Evolutionary conservation across 2,888 invertebrate species (phyloP).

Genomic region (Lasioglossum calceatum): DNA sequence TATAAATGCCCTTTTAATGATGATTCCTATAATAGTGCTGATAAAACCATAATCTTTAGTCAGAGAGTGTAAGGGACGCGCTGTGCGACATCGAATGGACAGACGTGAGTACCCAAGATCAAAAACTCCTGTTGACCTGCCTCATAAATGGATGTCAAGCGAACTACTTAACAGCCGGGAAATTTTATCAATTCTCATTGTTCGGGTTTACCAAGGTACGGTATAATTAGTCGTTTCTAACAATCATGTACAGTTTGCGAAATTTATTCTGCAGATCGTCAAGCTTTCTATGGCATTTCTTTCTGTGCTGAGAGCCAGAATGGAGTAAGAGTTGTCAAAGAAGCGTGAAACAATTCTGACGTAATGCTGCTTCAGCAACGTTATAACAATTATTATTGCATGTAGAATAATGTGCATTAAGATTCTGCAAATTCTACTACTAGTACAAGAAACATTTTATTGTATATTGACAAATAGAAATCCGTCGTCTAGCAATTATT

Average conservation of each 20-base stretch:
- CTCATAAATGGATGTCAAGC: conserved; percentile 4
- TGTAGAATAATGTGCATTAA: neutral
- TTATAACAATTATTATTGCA: neutral
- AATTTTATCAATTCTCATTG: conserved; percentile 19
- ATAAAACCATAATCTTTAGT: conserved; percentile 79
- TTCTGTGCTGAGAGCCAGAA: neutral
- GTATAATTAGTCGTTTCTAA: neutral
- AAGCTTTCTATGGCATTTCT: conserved; percentile 12
- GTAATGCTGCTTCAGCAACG: neutral
- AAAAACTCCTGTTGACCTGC: neutral
- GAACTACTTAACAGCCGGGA: conserved; percentile 1
- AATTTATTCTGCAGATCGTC: neutral
- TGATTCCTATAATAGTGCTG: neutral
- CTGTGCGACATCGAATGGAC: conserved; percentile 84
- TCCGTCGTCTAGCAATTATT: too few species aligned
- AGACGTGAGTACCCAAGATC: neutral
- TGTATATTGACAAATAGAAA: too few species aligned
- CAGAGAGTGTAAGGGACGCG: conserved; percentile 85
- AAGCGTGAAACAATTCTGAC: neutral
- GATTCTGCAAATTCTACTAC: neutral
- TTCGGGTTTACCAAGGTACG: conserved; percentile 14
- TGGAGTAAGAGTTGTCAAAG: neutral
- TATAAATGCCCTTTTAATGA: neutral
- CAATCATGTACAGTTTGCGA: neutral
- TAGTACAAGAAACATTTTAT: too few species aligned